Base-by-base conservation (phyloP, 2,797 vertebrate genomes). In the Eleutherodactylus coqui region DNA sequence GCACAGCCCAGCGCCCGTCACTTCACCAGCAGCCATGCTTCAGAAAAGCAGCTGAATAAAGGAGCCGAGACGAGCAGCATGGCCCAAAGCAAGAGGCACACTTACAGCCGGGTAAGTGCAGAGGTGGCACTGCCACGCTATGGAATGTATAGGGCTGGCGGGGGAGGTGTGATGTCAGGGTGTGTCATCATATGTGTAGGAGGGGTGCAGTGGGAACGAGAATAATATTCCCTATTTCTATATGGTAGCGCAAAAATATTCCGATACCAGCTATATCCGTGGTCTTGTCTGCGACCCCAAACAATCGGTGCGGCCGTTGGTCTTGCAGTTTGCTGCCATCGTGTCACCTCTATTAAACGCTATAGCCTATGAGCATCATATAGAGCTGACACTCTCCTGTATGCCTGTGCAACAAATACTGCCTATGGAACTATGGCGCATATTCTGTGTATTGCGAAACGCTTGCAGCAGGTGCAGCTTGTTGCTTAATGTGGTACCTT, bases 21-120 rank as follows among this genome's bases (percentile, higher is more conserved):
- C 70, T 58, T 17, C 49, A 14, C 53, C 72, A 38, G 53, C n/a
- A 62, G 82, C 55, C 82, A 84, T 84, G 82, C 41, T 24, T 14
- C 17, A 36, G 3, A 27, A 29, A 62, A 75, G 79, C 72, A 45
- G 55, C 49, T 11, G 47, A 24, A 47, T 27, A 24, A 55, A n/a
- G 49, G 41, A 70, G 41, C 27, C 83, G 79, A 84, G 17, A 21
- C 70, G 87, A 89, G 89, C 94, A 90, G 88, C 94, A 98, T 98
- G 97, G 96, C 97, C 93, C 96, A 97, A 92, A 95, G 94, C 89
- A 96, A 95, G 94, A 96, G 96, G 89, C 96, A 91, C 91, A 76
- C 94, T 3, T 95, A 95, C 91, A 94, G 91, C 90, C 95, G 97
- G 97, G 97, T 99, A 94, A 98, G 97, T 38, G 21, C 75, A 38